These are phyloP conservation scores for Archaeoteleia sp. DNA, from an alignment of 2,888 invertebrate species.

Conservation along the genomic window DNA sequence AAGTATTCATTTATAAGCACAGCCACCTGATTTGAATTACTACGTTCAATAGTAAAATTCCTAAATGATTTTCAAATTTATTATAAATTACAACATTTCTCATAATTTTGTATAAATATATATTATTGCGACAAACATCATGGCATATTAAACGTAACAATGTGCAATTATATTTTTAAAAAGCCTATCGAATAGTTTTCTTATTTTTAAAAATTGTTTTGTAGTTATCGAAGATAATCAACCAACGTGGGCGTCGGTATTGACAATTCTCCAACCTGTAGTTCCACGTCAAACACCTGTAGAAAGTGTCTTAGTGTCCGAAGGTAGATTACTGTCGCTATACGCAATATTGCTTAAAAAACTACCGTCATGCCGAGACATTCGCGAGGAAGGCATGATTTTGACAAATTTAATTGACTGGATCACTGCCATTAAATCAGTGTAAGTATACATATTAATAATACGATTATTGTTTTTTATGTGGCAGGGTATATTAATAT, in stretches of 20 bases:
- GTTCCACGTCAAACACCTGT: conserved; percentile 76
- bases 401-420: conserved; percentile 73
- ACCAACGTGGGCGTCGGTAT: conserved; percentile 76
- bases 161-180: no score
- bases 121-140: neutral
- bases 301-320: conserved; percentile 75
- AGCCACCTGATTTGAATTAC: no score
- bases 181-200: no score
- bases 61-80: no score
- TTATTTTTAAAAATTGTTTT: no score
- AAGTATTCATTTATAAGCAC: no score
- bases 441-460: conserved; percentile 73
- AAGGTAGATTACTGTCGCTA: conserved; percentile 77
- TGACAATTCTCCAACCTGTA: conserved; percentile 73
- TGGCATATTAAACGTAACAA: no score
- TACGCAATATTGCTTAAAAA: conserved; percentile 77
- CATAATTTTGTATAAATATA: no score
- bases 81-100: no score
- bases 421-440: conserved; percentile 76
- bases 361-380: conserved; percentile 73
- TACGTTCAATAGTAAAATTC: no score
- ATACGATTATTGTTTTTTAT: conserved; percentile 59
- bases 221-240: conserved; percentile 69
- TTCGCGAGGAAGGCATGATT: conserved; percentile 73
- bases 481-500: no score